These are phyloP conservation scores for Phataginus tricuspis DNA, from an alignment of 2,797 vertebrate species.

Conservation along the genomic window DNA sequence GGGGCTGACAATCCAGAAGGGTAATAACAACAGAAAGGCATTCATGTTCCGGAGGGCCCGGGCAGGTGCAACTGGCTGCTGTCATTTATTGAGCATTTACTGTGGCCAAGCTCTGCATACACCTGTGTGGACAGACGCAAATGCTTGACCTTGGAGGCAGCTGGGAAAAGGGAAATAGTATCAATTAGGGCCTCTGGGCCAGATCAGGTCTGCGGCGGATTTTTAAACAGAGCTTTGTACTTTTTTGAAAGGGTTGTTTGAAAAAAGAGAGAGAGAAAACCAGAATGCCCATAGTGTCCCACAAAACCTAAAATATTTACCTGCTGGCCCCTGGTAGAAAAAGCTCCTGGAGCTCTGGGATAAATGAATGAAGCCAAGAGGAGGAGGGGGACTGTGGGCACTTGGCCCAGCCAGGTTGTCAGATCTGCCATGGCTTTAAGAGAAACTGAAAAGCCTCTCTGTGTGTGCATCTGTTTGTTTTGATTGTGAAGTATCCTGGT, in stretches of 20 bases:
- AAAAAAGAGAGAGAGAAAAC: no score
- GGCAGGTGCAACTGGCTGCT: background rate
- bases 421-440: background rate
- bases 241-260: background rate
- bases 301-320: background rate
- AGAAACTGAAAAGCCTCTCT: background rate
- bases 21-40: background rate
- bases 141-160: background rate
- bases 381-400: background rate
- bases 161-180: background rate
- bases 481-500: background rate
- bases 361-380: background rate
- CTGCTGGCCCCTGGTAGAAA: background rate
- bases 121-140: background rate
- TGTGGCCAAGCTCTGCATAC: background rate
- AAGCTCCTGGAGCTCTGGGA: background rate
- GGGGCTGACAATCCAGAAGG: background rate
- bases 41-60: background rate
- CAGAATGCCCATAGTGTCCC: background rate
- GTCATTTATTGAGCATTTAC: conserved; percentile 38
- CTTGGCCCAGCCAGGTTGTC: background rate
- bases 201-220: background rate
- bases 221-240: background rate
- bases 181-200: background rate
- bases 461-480: background rate